phyloP scores from a whole-genome alignment of 2,113 vertebrate species.

The Oriolus oriolus region DNA sequence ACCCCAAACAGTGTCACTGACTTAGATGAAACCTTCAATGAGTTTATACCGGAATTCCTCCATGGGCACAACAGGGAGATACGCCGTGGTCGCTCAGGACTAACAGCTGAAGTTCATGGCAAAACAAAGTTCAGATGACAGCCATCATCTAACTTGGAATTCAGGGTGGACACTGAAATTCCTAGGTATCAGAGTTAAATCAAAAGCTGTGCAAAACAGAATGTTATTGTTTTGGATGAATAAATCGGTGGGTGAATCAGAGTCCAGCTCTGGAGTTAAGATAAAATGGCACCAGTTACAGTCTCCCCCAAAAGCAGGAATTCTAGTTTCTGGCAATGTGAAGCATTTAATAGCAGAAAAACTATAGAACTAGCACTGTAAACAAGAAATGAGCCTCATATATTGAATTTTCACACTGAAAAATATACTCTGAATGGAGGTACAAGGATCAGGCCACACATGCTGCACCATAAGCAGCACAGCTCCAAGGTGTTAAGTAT shows the following conservation, averaged over 20 bases:
- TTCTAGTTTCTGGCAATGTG: background rate
- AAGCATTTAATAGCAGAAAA: background rate
- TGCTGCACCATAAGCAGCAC: accelerated
- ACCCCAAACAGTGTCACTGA: background rate
- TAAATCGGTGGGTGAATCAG: background rate
- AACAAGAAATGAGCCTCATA: background rate
- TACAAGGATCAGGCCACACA: accelerated
- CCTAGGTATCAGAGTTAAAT: background rate
- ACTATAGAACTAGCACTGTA: background rate
- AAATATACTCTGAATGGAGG: background rate
- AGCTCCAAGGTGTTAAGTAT: background rate
- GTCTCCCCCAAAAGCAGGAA: background rate
- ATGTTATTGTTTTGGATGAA: background rate
- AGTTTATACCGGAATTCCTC: background rate
- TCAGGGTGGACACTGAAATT: background rate
- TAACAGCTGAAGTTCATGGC: background rate
- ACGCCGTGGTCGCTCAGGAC: background rate
- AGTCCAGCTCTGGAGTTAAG: background rate
- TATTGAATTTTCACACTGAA: background rate
- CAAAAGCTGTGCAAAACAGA: background rate
- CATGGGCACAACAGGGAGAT: accelerated
- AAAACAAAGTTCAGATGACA: background rate
- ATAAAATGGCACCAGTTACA: background rate
- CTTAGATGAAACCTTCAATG: background rate
- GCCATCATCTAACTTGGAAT: background rate